phyloP scores from a whole-genome alignment of 2,113 vertebrate species.

The Vombatus ursinus region DNA sequence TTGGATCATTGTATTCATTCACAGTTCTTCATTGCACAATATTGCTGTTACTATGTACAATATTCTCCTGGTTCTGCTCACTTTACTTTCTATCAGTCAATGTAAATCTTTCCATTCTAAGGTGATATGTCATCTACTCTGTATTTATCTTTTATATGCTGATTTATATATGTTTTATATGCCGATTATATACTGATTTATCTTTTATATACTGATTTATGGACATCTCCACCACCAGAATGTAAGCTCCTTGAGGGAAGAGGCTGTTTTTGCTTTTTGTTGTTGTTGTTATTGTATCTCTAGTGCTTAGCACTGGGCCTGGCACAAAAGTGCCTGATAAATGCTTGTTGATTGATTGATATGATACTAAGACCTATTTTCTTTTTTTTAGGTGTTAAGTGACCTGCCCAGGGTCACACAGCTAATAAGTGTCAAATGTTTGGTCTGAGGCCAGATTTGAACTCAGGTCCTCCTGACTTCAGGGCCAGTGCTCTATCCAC shows the following conservation, averaged over 20 bases:
- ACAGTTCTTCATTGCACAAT: background rate
- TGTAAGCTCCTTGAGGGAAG: background rate
- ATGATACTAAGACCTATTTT: slow-evolving; percentile 30
- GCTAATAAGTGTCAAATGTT: too few species aligned
- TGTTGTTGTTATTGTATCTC: background rate
- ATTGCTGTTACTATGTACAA: background rate
- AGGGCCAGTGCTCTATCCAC: too few species aligned
- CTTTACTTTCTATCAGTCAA: background rate
- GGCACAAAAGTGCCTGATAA: background rate
- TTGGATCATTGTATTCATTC: background rate
- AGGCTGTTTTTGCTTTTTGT: background rate
- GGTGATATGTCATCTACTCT: background rate
- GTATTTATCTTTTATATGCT: too few species aligned
- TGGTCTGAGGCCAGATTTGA: too few species aligned
- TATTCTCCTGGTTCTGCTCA: background rate
- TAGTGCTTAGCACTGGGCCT: background rate
- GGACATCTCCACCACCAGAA: background rate
- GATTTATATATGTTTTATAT: too few species aligned
- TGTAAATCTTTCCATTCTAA: background rate
- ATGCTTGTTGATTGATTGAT: background rate
- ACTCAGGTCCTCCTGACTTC: too few species aligned
- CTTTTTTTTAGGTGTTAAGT: too few species aligned
- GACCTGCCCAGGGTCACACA: too few species aligned
- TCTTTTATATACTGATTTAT: background rate
- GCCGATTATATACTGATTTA: too few species aligned